Conservation (phyloP, 2,888 invertebrate species). For the Norana najaformis region DNA sequence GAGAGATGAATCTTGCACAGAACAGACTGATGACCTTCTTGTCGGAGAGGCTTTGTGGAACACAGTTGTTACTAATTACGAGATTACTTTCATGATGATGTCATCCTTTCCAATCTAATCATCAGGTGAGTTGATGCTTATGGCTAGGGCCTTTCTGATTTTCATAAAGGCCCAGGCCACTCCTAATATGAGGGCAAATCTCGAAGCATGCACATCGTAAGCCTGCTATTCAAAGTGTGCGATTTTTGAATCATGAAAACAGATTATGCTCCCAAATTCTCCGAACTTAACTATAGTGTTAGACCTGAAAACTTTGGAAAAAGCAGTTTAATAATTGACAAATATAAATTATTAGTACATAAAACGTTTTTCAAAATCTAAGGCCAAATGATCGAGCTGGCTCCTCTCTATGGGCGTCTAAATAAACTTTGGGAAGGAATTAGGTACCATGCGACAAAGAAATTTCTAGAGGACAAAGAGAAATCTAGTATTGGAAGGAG, state of each 20-base stretch:
- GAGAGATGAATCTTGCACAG: neutral
- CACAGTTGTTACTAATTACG: neutral
- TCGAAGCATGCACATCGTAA: neutral
- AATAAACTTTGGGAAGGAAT: too few species aligned
- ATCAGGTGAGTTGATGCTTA: neutral
- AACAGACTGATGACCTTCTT: neutral
- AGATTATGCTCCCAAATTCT: neutral
- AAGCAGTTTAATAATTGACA: too few species aligned
- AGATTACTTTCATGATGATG: neutral
- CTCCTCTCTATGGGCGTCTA: too few species aligned
- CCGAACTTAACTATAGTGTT: neutral
- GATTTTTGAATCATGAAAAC: neutral
- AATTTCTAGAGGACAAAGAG: too few species aligned
- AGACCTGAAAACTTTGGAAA: neutral
- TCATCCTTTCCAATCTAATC: neutral
- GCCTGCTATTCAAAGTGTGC: neutral
- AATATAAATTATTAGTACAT: too few species aligned
- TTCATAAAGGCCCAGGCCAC: neutral
- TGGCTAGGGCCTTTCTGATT: neutral
- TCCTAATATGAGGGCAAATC: neutral
- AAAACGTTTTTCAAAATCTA: too few species aligned
- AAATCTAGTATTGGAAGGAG: too few species aligned
- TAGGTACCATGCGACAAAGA: too few species aligned
- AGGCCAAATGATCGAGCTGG: too few species aligned
- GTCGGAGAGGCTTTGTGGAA: conserved; percentile 2